Evolutionary conservation across 2,888 invertebrate genomes (phyloP), one percentile per base, ranked within the genome.

Genomic region (Synanthedon vespiformis): DNA sequence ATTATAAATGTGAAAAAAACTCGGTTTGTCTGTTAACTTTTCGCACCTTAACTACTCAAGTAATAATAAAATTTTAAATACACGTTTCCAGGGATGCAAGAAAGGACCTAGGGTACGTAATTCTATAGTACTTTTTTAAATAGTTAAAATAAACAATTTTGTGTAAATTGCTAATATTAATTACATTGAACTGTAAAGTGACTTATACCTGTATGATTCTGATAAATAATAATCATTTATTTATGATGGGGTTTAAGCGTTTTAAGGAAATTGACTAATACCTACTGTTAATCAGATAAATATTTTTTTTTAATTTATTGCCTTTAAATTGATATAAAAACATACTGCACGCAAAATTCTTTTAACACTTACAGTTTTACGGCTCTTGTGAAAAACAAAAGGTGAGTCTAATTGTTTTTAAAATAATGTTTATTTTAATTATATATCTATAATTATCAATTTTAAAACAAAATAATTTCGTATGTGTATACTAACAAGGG

Each of bases 281-380:
- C n/a, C n/a, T n/a, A n/a, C 44, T 40, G 52, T 18, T 57, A 56
- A 58, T 60, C 55, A 51, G 57, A 58, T 61, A 59, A n/a, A 55
- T 22, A 22, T 3, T 41, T 52, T 3, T 41, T 52, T 54, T 56
- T 57, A 57, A 58, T 51, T 60, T 64, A 61, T 60, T 58, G 56
- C 49, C 56, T 56, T 57, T 40, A n/a, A 58, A 52, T 51, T 41
- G 51, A 60, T 65, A 65, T 65, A 68, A 60, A 62, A 57, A 55
- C 59, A 51, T 53, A 48, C 52, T 34, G 50, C 27, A 34, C 18
- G 13, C 13, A 18, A 53, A 44, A 6, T 4, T 13, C 6, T 44
- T 44, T 44, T 13, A 14, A 8, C 10, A 47, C 47, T 27, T 49
- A 22, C 1, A 49, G 50, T 50, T 53, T 53, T 5, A 48, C 27